Conservation (phyloP, 2,797 vertebrate species). For the Fistularia commersonii region DNA sequence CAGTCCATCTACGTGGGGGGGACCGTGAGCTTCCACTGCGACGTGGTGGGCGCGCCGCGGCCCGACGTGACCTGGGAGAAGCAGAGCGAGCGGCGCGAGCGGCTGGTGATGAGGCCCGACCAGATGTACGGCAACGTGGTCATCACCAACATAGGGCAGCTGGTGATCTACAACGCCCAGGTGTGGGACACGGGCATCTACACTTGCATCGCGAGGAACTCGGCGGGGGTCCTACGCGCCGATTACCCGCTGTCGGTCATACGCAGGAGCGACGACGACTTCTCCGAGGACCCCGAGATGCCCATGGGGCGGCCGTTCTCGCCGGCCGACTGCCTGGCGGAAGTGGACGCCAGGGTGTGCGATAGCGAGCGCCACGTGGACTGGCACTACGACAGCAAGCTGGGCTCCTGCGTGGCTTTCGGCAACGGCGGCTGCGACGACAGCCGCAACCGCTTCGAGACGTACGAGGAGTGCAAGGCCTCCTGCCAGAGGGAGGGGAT, state of each 20-base stretch:
- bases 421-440: conserved; percentile 82
- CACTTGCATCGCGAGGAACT: conserved; percentile 87
- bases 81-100: conserved; percentile 82
- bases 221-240: conserved; percentile 83
- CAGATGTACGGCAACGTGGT: conserved; percentile 97
- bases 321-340: conserved; percentile 80
- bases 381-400: conserved; percentile 86
- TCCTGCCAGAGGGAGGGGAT: conserved; percentile 81
- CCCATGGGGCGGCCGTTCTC: conserved; percentile 70
- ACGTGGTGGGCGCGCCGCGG: conserved; percentile 83
- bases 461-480: conserved; percentile 86
- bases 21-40: conserved; percentile 92
- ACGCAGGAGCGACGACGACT: conserved; percentile 66
- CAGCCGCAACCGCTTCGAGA: conserved; percentile 85
- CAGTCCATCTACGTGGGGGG: conserved; percentile 86
- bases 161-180: conserved; percentile 92
- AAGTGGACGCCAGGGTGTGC: conserved; percentile 77
- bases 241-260: conserved; percentile 92
- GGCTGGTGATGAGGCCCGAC: conserved; percentile 90
- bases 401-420: conserved; percentile 84
- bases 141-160: conserved; percentile 94
- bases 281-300: conserved; percentile 69
- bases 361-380: conserved; percentile 76
- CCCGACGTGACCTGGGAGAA: conserved; percentile 97
- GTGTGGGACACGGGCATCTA: conserved; percentile 91